Percentiles rank a stretch among this genome's conserved stretches.
Conservation (phyloP, 2,797 vertebrate genomes). For the Sebastes hubbsi region DNA sequence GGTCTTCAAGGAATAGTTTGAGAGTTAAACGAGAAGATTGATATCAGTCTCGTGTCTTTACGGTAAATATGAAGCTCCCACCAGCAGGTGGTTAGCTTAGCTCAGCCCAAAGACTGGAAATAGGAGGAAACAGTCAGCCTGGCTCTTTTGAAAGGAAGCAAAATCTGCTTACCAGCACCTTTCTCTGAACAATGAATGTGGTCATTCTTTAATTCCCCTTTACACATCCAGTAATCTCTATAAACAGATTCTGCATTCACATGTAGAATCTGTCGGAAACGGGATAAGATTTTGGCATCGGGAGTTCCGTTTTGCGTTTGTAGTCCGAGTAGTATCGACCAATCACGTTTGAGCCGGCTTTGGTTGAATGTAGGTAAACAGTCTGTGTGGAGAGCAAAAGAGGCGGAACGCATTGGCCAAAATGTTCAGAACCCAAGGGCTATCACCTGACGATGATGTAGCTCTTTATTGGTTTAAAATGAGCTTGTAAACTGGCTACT, state of each 20-base stretch:
- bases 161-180: background rate
- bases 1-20: background rate
- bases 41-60: background rate
- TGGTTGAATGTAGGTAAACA: too few relatives aligned
- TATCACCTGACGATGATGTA: accelerated
- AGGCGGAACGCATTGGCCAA: too few relatives aligned
- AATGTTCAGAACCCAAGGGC: accelerated
- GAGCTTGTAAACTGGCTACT: too few relatives aligned
- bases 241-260: too few relatives aligned
- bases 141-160: background rate
- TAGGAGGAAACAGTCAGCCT: background rate
- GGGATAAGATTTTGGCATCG: too few relatives aligned
- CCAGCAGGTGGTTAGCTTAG: background rate
- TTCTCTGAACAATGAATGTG: background rate
- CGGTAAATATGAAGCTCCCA: background rate
- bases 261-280: too few relatives aligned
- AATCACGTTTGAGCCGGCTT: too few relatives aligned
- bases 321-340: too few relatives aligned
- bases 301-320: too few relatives aligned
- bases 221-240: background rate
- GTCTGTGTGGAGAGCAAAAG: too few relatives aligned
- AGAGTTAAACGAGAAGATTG: background rate
- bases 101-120: background rate
- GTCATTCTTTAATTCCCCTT: background rate
- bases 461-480: too few relatives aligned